Conservation (phyloP, 2,888 invertebrate species). For the Argyra leucocephala region DNA sequence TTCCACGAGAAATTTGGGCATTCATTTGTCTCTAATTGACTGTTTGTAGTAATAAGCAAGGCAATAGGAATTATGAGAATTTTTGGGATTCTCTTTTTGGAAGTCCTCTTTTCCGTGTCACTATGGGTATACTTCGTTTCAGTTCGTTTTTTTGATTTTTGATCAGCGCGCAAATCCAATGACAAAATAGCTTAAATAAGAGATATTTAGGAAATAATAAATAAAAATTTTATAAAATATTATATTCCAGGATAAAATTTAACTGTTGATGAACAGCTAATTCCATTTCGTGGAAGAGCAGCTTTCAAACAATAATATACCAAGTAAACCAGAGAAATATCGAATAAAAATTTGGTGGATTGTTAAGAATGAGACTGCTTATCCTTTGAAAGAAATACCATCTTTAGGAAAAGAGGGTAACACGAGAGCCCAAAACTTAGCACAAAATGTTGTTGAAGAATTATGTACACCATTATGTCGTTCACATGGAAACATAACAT, state of each 20-base stretch:
- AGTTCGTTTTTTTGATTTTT: too few relatives aligned
- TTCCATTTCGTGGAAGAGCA: conserved; percentile 26
- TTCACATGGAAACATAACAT: background rate
- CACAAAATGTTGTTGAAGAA: conserved; percentile 12
- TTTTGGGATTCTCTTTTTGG: too few relatives aligned
- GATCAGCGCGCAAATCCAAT: too few relatives aligned
- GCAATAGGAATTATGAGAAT: too few relatives aligned
- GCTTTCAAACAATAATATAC: conserved; percentile 29
- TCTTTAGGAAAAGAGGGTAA: conserved; percentile 24
- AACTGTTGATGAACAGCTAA: conserved; percentile 29
- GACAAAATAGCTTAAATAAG: too few relatives aligned
- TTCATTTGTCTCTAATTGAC: too few relatives aligned
- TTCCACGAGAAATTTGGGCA: too few relatives aligned
- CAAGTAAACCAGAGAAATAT: conserved; percentile 14
- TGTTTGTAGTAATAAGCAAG: too few relatives aligned
- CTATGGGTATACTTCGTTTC: too few relatives aligned
- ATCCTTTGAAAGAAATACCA: conserved; percentile 25
- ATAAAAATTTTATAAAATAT: conserved; percentile 25
- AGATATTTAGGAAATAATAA: conserved; percentile 27
- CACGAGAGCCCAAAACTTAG: background rate
- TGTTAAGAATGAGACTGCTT: conserved; percentile 27
- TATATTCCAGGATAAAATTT: conserved; percentile 27
- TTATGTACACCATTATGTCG: conserved; percentile 9
- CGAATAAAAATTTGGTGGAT: conserved; percentile 31
- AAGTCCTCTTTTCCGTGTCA: too few relatives aligned